Percentiles rank a stretch among this genome's conserved stretches.
Evolutionary conservation across 2,888 invertebrate genomes (phyloP).

Genomic region (Tridacna gigas): DNA sequence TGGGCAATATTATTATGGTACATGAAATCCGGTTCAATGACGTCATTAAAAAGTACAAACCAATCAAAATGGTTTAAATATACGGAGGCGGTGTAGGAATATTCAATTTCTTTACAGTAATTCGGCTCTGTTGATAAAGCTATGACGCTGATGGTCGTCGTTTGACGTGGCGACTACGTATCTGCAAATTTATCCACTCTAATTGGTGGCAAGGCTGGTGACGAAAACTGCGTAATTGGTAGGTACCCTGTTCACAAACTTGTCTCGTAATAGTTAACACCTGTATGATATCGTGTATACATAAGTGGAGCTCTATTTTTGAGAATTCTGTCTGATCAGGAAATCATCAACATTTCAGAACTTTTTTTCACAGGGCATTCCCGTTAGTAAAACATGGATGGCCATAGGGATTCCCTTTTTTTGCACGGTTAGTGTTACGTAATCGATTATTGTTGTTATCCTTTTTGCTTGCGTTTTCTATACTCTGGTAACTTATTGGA

Average conservation of each 20-base stretch:
- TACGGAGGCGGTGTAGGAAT: conserved; percentile 68
- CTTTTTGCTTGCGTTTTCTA: conserved; percentile 4
- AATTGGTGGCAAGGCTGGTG: conserved; percentile 96
- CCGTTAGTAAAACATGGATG: conserved; percentile 51
- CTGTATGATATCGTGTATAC: conserved; percentile 16
- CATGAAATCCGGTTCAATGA: conserved; percentile 32
- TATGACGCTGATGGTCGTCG: conserved; percentile 83
- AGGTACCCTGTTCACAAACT: conserved; percentile 84
- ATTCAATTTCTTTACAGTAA: conserved; percentile 60
- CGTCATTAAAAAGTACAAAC: conserved; percentile 43
- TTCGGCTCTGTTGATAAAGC: conserved; percentile 77
- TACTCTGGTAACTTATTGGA: not conserved
- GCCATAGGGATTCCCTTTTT: conserved; percentile 56
- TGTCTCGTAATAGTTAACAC: conserved; percentile 27
- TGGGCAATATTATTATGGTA: conserved; percentile 1
- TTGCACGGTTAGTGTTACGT: conserved; percentile 55
- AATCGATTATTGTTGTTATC: conserved; percentile 16
- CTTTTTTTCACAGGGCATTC: conserved; percentile 47
- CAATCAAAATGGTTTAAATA: conserved; percentile 32
- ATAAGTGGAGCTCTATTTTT: not conserved
- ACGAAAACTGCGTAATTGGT: conserved; percentile 96
- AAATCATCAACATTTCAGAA: conserved; percentile 9
- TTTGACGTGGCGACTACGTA: conserved; percentile 89
- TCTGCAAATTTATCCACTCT: conserved; percentile 95
- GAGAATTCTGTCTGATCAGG: not conserved